A percentile compares a stretch with the other conserved stretches of the same genome.
Conservation (phyloP, 2,888 invertebrate genomes). For the Melieria picta region DNA sequence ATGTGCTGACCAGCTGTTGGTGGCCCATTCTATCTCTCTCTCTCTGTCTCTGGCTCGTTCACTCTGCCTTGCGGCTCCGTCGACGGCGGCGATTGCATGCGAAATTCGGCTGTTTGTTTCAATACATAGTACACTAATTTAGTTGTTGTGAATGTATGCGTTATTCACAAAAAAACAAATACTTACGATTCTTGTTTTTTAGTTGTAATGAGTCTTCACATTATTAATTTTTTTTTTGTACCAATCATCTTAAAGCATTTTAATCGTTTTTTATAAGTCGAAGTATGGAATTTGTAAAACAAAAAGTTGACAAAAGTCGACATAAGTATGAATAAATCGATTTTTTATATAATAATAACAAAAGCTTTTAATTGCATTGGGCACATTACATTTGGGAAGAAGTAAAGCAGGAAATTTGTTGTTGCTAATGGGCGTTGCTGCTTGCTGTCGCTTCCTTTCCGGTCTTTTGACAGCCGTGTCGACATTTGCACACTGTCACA, state of each 20-base stretch:
- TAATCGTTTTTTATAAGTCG: constrained; percentile 9
- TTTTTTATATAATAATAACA: constrained; percentile 25
- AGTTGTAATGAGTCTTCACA: constrained; percentile 22
- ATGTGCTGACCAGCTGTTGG: too few species aligned
- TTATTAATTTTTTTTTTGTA: constrained; percentile 22
- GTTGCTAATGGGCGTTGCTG: too few species aligned
- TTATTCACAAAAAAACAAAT: constrained; percentile 45
- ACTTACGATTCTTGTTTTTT: constrained; percentile 19
- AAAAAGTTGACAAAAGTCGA: too few species aligned
- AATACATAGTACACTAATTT: constrained; percentile 50
- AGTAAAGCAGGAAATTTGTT: too few species aligned
- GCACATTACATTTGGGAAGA: too few species aligned
- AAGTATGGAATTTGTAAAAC: too few species aligned
- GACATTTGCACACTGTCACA: too few species aligned
- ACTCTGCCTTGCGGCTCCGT: not conserved
- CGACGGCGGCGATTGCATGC: constrained; percentile 1
- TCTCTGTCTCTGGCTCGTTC: not conserved
- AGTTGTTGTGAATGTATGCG: constrained; percentile 54
- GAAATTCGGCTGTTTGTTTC: constrained; percentile 57
- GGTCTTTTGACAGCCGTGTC: too few species aligned
- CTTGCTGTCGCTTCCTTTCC: too few species aligned
- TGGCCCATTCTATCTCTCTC: not conserved
- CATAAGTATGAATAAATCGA: constrained; percentile 1
- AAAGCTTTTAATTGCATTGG: not conserved
- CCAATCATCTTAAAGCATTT: constrained; percentile 9